phyloP scores from a whole-genome alignment of 2,113 vertebrate genomes.

The Hippocampus mohnikei region DNA sequence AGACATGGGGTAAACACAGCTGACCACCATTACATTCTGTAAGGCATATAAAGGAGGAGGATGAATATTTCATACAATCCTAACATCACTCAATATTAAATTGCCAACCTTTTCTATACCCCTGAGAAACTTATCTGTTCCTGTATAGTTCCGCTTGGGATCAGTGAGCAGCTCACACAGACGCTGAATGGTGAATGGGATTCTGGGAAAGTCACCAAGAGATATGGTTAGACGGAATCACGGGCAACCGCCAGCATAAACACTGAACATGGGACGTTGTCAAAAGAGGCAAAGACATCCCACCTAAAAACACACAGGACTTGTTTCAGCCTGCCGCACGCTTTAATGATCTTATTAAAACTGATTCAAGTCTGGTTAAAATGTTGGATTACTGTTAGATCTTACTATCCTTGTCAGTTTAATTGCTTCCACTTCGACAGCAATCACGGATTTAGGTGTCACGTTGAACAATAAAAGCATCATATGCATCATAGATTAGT shows the following conservation, averaged over 20 bases:
- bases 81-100: background rate
- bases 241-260: background rate
- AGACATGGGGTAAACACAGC: conserved; percentile 88
- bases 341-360: background rate
- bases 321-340: background rate
- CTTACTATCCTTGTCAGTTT: background rate
- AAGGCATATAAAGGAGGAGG: conserved; percentile 18
- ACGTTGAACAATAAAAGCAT: background rate
- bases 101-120: conserved; percentile 91
- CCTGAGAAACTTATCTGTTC: conserved; percentile 95
- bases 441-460: background rate
- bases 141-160: conserved; percentile 92
- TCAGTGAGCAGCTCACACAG: conserved; percentile 94
- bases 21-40: conserved; percentile 98
- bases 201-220: conserved; percentile 71
- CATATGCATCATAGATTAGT: background rate
- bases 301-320: background rate
- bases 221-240: conserved; percentile 7
- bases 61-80: background rate
- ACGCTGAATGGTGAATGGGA: conserved; percentile 95
- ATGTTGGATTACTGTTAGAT: background rate
- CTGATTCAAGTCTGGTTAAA: background rate
- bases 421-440: background rate
- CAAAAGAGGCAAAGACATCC: conserved; percentile 1
- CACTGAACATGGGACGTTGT: background rate